Base-by-base conservation (phyloP, 2,797 vertebrate species). In the Rhinophrynus dorsalis region DNA sequence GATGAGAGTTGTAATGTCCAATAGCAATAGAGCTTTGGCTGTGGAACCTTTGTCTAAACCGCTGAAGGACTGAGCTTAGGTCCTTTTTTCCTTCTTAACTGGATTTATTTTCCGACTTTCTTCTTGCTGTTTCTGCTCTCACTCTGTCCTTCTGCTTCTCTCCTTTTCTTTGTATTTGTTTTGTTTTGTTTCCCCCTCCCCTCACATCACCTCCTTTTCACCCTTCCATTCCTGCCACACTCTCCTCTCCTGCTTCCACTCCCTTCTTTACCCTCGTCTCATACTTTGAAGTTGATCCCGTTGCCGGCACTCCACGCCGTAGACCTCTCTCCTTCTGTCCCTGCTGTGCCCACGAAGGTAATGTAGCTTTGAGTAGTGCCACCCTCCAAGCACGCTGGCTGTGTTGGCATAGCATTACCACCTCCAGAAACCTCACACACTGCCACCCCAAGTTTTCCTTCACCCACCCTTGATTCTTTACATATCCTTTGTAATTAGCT, bases 311-410 rank as follows among this genome's bases (percentile, higher is more conserved):
- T 90, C 93, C 95, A 83, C 94, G 94, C 83, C 96, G 97, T 92
- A 94, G 96, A 97, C 90, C 95, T 83, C 90, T 98, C 91, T 97
- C 94, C 94, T 92, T 99, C 93, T 99, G 97, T 91, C 94, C 92
- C 89, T 99, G 97, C 96, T 98, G 96, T 93, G 92, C 93, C 91
- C 93, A 94, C 74, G 92, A 98, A 99, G 97, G 97, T 98, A 98
- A 98, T 15, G 92, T 95, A 94, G 92, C 88, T 81, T 84, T 72
- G 57, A 74, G 8, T 35, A 0, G 55, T 75, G 68, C 35, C 81
- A 73, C 78, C 81, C 80, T 72, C 83, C 37, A 10, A 74, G 55
- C 60, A 76, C 74, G 75, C 68, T 90, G 78, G 81, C 45, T 76
- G 71, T 85, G 87, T 88, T 90, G 80, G 81, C 42, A 6, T 78